These are phyloP conservation scores for Ranitomeya imitator DNA, from an alignment of 2,113 vertebrate genomes.

Conservation along the genomic window DNA sequence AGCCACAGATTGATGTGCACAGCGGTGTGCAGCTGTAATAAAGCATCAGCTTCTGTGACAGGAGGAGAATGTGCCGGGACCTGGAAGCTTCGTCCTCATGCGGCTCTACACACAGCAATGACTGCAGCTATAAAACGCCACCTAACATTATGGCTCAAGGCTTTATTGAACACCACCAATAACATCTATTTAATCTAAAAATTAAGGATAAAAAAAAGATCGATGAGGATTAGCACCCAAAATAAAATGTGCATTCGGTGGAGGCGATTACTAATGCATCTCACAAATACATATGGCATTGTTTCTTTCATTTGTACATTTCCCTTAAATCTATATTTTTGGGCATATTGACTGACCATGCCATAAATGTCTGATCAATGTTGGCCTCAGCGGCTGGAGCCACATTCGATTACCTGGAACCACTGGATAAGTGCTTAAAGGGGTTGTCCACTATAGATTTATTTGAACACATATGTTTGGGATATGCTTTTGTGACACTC, in stretches of 20 bases:
- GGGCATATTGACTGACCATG: too few species aligned
- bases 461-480: too few species aligned
- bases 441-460: too few species aligned
- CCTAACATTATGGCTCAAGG: neutral
- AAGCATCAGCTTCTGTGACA: neutral
- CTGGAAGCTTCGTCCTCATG: neutral
- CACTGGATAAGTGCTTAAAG: too few species aligned
- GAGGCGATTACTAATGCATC: neutral
- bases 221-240: neutral
- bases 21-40: slow-evolving; percentile 32
- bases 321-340: too few species aligned
- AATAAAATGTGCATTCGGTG: neutral
- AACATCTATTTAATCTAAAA: neutral
- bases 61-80: neutral
- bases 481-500: too few species aligned
- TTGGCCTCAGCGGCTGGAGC: too few species aligned
- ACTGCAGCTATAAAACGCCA: neutral
- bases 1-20: slow-evolving; percentile 21
- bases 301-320: neutral
- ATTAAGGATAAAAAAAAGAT: too few species aligned
- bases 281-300: neutral
- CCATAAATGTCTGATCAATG: too few species aligned
- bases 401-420: too few species aligned
- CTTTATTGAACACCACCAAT: neutral
- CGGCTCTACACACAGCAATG: neutral